These are phyloP conservation scores for Halcyon badia DNA, from an alignment of 2,797 vertebrate species.

Conservation along the genomic window DNA sequence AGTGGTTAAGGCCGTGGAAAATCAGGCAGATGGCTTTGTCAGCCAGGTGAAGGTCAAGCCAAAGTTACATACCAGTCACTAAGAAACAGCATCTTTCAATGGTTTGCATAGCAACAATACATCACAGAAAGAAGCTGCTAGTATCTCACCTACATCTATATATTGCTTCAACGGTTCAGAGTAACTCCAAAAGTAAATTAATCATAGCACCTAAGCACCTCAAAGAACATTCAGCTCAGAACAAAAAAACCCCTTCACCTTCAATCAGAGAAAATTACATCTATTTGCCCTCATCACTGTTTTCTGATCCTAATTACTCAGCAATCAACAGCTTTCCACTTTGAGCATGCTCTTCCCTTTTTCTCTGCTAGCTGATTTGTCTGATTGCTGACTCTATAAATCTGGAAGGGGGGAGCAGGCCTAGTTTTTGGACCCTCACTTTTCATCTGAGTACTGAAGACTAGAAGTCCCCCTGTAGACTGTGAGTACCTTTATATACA, in stretches of 20 bases:
- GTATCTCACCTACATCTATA: background rate
- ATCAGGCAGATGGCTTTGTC: background rate
- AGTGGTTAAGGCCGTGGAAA: background rate
- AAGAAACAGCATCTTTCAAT: background rate
- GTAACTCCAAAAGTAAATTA: background rate
- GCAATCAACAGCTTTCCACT: background rate
- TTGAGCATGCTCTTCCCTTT: background rate
- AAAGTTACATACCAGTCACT: background rate
- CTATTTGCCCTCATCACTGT: background rate
- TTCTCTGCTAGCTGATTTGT: background rate
- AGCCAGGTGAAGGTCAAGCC: background rate
- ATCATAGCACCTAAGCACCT: background rate
- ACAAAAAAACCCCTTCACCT: background rate
- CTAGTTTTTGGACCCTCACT: background rate
- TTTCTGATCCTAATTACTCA: background rate
- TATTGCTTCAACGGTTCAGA: background rate
- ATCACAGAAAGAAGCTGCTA: background rate
- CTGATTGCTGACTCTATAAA: background rate
- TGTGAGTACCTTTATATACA: background rate
- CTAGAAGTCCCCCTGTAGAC: background rate
- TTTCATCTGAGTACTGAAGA: background rate
- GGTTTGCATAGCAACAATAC: background rate
- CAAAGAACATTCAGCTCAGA: background rate
- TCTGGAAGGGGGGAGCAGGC: background rate
- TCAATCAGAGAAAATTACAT: background rate